phyloP scores from a whole-genome alignment of 2,797 vertebrate genomes.

The Orestias chungarensis region DNA sequence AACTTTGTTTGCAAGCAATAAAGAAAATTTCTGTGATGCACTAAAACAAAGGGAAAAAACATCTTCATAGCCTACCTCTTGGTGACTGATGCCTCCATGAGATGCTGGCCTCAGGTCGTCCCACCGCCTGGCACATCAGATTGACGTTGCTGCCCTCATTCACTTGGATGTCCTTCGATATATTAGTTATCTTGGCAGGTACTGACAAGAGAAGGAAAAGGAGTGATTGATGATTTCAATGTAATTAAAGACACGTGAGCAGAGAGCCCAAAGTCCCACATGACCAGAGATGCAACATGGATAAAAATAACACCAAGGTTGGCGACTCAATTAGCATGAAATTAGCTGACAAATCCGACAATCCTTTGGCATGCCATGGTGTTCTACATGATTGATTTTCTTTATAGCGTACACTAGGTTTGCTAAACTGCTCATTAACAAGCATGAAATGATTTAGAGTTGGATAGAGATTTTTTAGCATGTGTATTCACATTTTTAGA shows the following conservation, averaged over 20 bases:
- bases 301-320: conserved; percentile 61
- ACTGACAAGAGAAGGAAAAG: conserved; percentile 77
- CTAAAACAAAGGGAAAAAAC: not conserved
- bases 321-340: conserved; percentile 67
- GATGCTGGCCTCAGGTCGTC: conserved; percentile 92
- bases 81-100: conserved; percentile 91
- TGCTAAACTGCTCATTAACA: conserved; percentile 58
- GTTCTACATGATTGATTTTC: conserved; percentile 65
- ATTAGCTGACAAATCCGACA: conserved; percentile 70
- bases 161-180: conserved; percentile 91
- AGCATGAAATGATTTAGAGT: conserved; percentile 48
- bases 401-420: conserved; percentile 41
- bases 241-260: conserved; percentile 53
- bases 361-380: conserved; percentile 43
- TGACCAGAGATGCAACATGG: conserved; percentile 47
- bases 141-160: conserved; percentile 94
- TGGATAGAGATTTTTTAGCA: conserved; percentile 28
- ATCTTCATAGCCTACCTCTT: conserved; percentile 80
- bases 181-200: conserved; percentile 93
- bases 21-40: not conserved
- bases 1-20: not conserved
- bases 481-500: not conserved
- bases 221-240: conserved; percentile 48
- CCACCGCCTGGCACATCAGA: conserved; percentile 92
- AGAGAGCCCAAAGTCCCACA: conserved; percentile 22